phyloP scores from a whole-genome alignment of 2,113 vertebrate genomes.

The Brienomyrus longianalis region DNA sequence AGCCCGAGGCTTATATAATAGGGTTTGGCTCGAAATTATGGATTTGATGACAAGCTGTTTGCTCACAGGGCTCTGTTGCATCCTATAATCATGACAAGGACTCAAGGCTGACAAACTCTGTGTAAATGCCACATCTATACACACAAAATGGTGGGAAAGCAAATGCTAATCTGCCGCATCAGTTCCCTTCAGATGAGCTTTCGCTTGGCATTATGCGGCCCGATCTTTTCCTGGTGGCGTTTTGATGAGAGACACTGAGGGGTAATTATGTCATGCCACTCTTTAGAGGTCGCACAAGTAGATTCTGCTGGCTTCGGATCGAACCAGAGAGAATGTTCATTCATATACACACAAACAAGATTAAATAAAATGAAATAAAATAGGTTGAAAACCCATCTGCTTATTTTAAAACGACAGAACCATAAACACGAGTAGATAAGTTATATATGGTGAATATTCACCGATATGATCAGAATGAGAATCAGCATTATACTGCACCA shows the following conservation, averaged over 20 bases:
- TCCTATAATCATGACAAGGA: background rate
- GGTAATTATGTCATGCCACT: constrained; percentile 8
- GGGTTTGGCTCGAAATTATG: background rate
- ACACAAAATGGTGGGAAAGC: constrained; percentile 4
- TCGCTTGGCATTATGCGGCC: background rate
- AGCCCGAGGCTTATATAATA: constrained; percentile 4
- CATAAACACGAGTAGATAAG: too few species aligned
- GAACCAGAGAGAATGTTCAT: background rate
- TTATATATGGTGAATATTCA: too few species aligned
- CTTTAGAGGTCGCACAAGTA: background rate
- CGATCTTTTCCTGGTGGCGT: constrained; percentile 2
- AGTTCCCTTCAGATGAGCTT: background rate
- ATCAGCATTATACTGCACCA: too few species aligned
- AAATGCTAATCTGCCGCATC: background rate
- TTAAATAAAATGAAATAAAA: too few species aligned
- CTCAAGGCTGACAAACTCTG: background rate
- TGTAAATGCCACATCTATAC: constrained; percentile 5
- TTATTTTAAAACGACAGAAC: background rate
- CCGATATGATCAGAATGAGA: too few species aligned
- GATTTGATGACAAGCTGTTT: constrained; percentile 7
- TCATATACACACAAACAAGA: background rate
- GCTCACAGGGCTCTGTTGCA: background rate
- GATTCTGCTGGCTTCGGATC: background rate
- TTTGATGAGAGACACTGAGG: constrained; percentile 6
- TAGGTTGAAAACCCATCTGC: background rate